These are phyloP conservation scores for Epizoanthus illoricatus DNA, from an alignment of 92 coral and sea anemone species.

Conservation along the genomic window DNA sequence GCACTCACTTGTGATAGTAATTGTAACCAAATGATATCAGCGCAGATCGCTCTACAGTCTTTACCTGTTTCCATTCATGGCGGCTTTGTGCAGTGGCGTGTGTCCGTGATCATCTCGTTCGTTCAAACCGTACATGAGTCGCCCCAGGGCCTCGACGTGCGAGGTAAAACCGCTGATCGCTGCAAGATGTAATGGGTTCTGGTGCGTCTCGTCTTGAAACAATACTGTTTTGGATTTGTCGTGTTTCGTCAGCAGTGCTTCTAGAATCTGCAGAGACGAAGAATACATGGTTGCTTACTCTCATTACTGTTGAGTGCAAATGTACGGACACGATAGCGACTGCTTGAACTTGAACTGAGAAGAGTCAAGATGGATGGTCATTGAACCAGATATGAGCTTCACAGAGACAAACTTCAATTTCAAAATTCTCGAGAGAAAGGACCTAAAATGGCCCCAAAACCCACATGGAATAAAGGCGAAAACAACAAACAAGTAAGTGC, in stretches of 20 bases:
- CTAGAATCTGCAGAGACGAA: constrained; percentile 14
- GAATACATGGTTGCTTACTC: not conserved
- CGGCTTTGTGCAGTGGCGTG: constrained; percentile 16
- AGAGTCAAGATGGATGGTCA: no score
- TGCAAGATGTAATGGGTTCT: constrained; percentile 43
- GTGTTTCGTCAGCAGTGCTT: constrained; percentile 24
- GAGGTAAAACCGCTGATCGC: constrained; percentile 25
- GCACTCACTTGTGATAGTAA: no score
- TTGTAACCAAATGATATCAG: no score
- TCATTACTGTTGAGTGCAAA: not conserved
- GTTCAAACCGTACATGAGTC: constrained; percentile 16
- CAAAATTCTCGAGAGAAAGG: no score
- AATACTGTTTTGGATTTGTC: constrained; percentile 6
- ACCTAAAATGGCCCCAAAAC: no score
- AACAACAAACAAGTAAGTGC: no score
- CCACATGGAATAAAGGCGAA: no score
- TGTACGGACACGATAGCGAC: constrained; percentile 50
- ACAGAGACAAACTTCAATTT: no score
- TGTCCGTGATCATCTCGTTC: constrained; percentile 32
- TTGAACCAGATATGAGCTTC: no score
- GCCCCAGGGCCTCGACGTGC: constrained; percentile 43
- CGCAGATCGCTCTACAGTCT: not conserved
- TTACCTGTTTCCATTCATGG: constrained; percentile 25
- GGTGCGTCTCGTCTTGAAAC: constrained; percentile 40
- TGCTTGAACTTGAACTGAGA: no score